A percentile compares a stretch with the other conserved stretches of the same genome.
Evolutionary conservation across 2,797 vertebrate species (phyloP).

Genomic region (Enoplosus armatus): DNA sequence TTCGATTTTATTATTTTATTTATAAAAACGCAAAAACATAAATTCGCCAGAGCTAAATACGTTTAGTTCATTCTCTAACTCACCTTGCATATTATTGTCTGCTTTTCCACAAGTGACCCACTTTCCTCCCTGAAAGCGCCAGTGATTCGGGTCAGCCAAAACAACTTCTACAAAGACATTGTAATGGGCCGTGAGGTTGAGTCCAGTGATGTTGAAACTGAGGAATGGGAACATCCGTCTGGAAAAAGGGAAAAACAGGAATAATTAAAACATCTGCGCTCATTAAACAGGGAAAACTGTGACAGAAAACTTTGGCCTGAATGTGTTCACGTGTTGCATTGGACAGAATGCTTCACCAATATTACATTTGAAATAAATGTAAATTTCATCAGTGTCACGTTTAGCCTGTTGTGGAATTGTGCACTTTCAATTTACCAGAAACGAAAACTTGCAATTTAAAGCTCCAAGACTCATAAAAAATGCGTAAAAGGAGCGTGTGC

Average conservation of each 20-base stretch:
- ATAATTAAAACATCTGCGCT: constrained; percentile 15
- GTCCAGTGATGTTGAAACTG: constrained; percentile 98
- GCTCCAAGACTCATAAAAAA: fast-evolving
- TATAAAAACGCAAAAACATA: neutral
- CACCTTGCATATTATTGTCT: constrained; percentile 99
- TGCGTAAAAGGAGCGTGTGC: neutral
- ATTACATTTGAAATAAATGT: neutral
- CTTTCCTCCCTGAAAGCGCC: constrained; percentile 98
- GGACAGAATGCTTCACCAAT: neutral
- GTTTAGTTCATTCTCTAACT: constrained; percentile 17
- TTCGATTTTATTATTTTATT: neutral
- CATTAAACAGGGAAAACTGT: neutral
- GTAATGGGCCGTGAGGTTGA: constrained; percentile 97
- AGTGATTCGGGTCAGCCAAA: constrained; percentile 97
- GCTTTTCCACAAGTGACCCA: constrained; percentile 99
- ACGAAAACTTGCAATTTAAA: constrained; percentile 26
- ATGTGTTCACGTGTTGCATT: neutral
- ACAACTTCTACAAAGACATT: constrained; percentile 97
- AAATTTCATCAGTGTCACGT: neutral
- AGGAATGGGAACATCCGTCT: constrained; percentile 99
- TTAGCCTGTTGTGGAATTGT: neutral
- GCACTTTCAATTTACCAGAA: constrained; percentile 15
- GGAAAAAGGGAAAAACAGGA: neutral
- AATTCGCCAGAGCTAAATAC: neutral
- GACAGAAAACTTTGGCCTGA: neutral